A percentile compares a stretch with the other conserved stretches of the same genome.
These are phyloP conservation scores for Fulmarus glacialis DNA, from an alignment of 2,113 vertebrate species.

Conservation along the genomic window DNA sequence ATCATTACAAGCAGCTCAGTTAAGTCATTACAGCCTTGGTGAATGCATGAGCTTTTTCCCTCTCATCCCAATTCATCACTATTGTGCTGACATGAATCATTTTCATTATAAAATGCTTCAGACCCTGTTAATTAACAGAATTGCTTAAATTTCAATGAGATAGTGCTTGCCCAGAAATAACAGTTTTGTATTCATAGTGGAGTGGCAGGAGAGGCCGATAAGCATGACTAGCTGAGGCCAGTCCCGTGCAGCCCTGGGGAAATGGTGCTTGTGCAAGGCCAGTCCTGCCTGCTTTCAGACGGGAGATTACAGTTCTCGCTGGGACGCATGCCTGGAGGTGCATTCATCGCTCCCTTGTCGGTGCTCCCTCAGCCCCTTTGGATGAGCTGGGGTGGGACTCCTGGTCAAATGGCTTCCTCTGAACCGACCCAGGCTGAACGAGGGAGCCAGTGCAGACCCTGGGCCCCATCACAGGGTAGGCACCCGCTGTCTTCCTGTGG, in stretches of 20 bases:
- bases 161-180: slow-evolving; percentile 36
- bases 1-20: slow-evolving; percentile 27
- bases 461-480: background rate
- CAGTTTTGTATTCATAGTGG: background rate
- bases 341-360: accelerated
- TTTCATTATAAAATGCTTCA: slow-evolving; percentile 68
- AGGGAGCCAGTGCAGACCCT: background rate
- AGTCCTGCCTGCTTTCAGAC: background rate
- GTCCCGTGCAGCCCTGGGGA: background rate
- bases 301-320: background rate
- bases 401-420: background rate
- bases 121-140: slow-evolving; percentile 63
- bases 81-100: slow-evolving; percentile 62
- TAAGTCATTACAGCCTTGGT: slow-evolving; percentile 48
- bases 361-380: too few species aligned
- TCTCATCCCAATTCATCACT: slow-evolving; percentile 61
- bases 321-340: background rate
- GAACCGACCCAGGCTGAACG: background rate
- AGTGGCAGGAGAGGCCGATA: background rate
- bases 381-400: background rate
- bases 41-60: slow-evolving; percentile 39
- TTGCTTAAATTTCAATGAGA: slow-evolving; percentile 55
- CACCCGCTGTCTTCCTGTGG: accelerated
- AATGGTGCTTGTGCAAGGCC: background rate
- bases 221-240: background rate